Base-by-base conservation (phyloP, 1,140 invertebrate genomes). In the Dreissena rostriformis region DNA sequence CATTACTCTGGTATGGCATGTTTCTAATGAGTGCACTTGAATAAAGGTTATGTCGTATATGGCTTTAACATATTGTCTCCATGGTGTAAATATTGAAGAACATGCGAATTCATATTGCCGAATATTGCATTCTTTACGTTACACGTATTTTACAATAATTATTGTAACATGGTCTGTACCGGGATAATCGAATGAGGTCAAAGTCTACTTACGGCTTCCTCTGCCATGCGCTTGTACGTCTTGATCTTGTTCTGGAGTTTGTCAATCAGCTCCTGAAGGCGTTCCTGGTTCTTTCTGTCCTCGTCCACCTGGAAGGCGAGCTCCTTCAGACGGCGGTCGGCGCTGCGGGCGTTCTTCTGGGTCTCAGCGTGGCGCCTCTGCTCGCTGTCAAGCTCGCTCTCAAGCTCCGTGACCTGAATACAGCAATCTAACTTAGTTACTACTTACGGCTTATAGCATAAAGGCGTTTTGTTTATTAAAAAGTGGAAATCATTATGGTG, bases 231-330 rank as follows among this genome's bases (percentile, higher is more conserved):
- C 96, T 99, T 99, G 96, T 99, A 99, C 87, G 97, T 98, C 96
- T 99, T 99, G 95, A 99, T 98, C 96, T 99, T 99, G 95, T 98
- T 97, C 95, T 99, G 98, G 79, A 99, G 96, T 96, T 99, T 99
- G 95, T 99, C 98, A 89, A 99, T 98, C 87, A 99, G 96, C 95
- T 99, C 98, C 94, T 99, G 98, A 96, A 99, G 97, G 92, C 98
- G 96, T 93, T 99, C 97, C 94, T 98, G 97, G 95, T 98, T 98
- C 96, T 99, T 99, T 94, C 97, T 96, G 94, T 99, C 98, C 93
- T 99, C 98, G 91, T 99, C 98, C 79, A 89, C 73, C 80, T 94
- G 94, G 97, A 99, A 99, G 95, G 97, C 97, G 67, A 96, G 90
- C 88, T 95, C 95, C 87, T 95, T 95, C 70, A 95, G 92, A 80